phyloP scores from a whole-genome alignment of 1,140 invertebrate species.

The Pteromalus puparum region DNA sequence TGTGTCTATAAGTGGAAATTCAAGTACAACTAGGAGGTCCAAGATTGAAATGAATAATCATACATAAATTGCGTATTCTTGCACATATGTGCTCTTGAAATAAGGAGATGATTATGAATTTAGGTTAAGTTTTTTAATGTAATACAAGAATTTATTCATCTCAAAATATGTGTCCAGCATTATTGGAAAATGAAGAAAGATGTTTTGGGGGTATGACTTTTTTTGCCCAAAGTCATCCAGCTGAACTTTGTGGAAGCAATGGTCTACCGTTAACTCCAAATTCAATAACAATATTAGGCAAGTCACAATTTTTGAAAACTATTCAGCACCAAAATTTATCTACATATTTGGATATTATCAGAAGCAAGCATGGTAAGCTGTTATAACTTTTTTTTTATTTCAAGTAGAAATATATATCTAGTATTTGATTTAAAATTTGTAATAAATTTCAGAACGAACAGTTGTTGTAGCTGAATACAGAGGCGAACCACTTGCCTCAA shows the following conservation, averaged over 20 bases:
- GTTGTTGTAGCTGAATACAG: slow-evolving; percentile 92
- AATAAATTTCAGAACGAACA: slow-evolving; percentile 84
- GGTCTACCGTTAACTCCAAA: slow-evolving; percentile 96
- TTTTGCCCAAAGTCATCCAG: slow-evolving; percentile 92
- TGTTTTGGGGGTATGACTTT: slow-evolving; percentile 91
- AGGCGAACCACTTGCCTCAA: slow-evolving; percentile 78
- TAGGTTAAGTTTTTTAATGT: background rate
- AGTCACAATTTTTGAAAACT: slow-evolving; percentile 89
- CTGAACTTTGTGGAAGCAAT: slow-evolving; percentile 95
- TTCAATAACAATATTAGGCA: slow-evolving; percentile 94
- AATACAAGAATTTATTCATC: background rate
- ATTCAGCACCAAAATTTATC: slow-evolving; percentile 89
- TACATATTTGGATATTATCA: slow-evolving; percentile 92
- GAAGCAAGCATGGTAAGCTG: slow-evolving; percentile 92
- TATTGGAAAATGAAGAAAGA: slow-evolving; percentile 71
- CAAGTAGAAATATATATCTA: background rate
- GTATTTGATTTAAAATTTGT: slow-evolving; percentile 55
- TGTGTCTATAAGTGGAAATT: too few relatives aligned
- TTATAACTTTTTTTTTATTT: background rate
- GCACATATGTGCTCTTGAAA: background rate
- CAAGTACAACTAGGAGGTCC: too few relatives aligned
- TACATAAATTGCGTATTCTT: background rate
- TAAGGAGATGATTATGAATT: background rate
- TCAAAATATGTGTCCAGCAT: slow-evolving; percentile 67
- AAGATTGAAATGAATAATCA: too few relatives aligned